Base-by-base conservation (phyloP, 2,113 vertebrate species). In the Mus spicilegus region DNA sequence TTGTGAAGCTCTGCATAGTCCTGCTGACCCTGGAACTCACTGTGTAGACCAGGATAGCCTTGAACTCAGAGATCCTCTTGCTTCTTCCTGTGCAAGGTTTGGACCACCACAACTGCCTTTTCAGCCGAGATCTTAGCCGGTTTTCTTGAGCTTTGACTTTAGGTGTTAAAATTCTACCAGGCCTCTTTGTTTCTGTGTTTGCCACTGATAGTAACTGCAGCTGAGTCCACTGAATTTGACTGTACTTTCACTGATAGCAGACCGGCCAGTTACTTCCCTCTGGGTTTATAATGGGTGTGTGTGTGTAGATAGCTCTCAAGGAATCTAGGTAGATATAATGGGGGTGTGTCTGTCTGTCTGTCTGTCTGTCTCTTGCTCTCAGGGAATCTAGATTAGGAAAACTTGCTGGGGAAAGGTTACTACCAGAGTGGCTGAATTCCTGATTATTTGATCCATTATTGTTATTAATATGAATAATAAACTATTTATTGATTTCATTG, bases 401-500 rank as follows among this genome's bases (percentile, higher is more conserved):
- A 78, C 73, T 33, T 95, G 20, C 46, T n/a, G 61, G 63, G 0
- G 5, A 6, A 20, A 49, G 77, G 5, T 82, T 82, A 36, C 22
- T 92, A 28, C 65, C 89, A 90, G 75, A 84, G 81, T 75, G 87
- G 87, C 80, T n/a, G 51, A 85, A 91, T 95, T 93, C 61, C 70
- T 94, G 56, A 85, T 95, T 91, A 93, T 96, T 96, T 97, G 93
- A 90, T n/a, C 76, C 87, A 75, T 81, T 24, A 7, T 96, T 96
- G 49, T 94, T 96, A 87, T 87, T 96, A 92, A 92, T 95, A 70
- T 93, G 85, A 96, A 95, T 95, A 95, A 97, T 97, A 97, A 97
- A 97, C 95, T 94, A 92, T 95, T 97, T 97, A 92, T 97, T 97
- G 89, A 92, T 89, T 96, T 95, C 76, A 72, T 96, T 96, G 93